Base-by-base conservation (phyloP, 2,797 vertebrate species). In the Cygnus olor region DNA sequence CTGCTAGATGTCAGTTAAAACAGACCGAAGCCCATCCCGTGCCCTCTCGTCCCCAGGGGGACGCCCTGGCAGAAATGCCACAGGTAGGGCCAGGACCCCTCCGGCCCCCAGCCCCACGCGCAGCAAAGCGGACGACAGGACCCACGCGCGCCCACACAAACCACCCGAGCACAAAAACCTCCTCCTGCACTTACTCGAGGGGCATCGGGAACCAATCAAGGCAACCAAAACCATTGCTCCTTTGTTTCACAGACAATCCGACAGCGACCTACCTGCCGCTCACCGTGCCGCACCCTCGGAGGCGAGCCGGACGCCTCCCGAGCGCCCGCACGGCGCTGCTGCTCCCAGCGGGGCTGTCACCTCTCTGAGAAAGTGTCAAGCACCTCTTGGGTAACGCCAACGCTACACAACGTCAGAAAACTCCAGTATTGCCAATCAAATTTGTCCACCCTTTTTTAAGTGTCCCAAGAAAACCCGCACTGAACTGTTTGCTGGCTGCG, bases 321-420 rank as follows among this genome's bases (percentile, higher is more conserved):
- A 12, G 36, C 0, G 0, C 76, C 64, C 28, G 4, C 4, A 0
- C 0, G 0, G 68, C 14, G 20, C 38, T 19, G 42, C 0, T 0
- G 63, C 5, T 64, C 56, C 83, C 40, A 7, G 12, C 4, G 0
- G n/a, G 58, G 76, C 64, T 0, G 0, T 27, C 2, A 19, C 10
- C 2, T 25, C 2, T 0, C 61, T 32, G 34, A 78, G 89, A 90
- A 94, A 95, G 93, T 82, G 89, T 93, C 93, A 92, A 95, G 96
- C 69, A 91, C 92, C 89, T 89, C 95, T 93, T 95, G 77, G 79
- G 80, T 42, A 93, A 94, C 44, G 34, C 85, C 94, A 96, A 94
- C 83, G 72, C 85, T 91, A 21, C 3, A 0, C 44, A 60, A 58
- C 51, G 53, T 10, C 3, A 1, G 51, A 56, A 91, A 92, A 65